phyloP scores from a whole-genome alignment of 2,888 invertebrate genomes.

The Gonocerus acuteangulatus region DNA sequence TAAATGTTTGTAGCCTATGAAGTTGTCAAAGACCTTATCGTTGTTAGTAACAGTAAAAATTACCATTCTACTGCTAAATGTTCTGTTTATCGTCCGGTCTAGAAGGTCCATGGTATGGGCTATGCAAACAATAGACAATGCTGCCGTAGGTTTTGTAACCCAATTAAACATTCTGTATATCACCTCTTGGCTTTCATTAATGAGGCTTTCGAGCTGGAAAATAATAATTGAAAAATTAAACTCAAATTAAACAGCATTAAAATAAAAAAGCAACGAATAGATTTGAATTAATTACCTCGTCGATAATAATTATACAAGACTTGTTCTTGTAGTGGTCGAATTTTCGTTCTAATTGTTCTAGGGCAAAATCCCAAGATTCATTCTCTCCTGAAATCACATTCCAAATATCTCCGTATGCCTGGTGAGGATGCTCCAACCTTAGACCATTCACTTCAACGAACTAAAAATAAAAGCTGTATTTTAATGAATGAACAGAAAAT shows the following conservation, averaged over 20 bases:
- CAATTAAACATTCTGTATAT: slow-evolving; percentile 96
- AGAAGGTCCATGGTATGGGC: slow-evolving; percentile 99
- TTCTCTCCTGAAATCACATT: slow-evolving; percentile 55
- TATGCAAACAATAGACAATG: slow-evolving; percentile 84
- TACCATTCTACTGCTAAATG: slow-evolving; percentile 60
- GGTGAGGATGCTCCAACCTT: slow-evolving; percentile 83
- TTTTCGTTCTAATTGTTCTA: slow-evolving; percentile 62
- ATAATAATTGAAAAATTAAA: too few relatives aligned
- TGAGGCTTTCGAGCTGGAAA: slow-evolving; percentile 74
- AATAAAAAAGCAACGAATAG: too few relatives aligned
- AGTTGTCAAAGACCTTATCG: too few relatives aligned
- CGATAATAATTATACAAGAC: slow-evolving; percentile 73
- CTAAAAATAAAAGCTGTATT: slow-evolving; percentile 40
- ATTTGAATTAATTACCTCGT: slow-evolving; percentile 59
- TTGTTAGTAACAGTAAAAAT: slow-evolving; percentile 21
- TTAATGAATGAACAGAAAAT: too few relatives aligned
- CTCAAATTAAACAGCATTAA: too few relatives aligned
- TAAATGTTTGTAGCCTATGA: too few relatives aligned
- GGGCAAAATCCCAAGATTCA: slow-evolving; percentile 80
- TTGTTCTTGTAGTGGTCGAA: slow-evolving; percentile 58
- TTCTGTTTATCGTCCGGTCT: slow-evolving; percentile 75
- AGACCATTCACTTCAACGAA: slow-evolving; percentile 90
- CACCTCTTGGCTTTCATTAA: slow-evolving; percentile 88
- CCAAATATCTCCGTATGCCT: slow-evolving; percentile 64
- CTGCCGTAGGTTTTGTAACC: slow-evolving; percentile 71